Evolutionary conservation across 2,888 invertebrate species (phyloP).

Genomic region (Cephus nigrinus): DNA sequence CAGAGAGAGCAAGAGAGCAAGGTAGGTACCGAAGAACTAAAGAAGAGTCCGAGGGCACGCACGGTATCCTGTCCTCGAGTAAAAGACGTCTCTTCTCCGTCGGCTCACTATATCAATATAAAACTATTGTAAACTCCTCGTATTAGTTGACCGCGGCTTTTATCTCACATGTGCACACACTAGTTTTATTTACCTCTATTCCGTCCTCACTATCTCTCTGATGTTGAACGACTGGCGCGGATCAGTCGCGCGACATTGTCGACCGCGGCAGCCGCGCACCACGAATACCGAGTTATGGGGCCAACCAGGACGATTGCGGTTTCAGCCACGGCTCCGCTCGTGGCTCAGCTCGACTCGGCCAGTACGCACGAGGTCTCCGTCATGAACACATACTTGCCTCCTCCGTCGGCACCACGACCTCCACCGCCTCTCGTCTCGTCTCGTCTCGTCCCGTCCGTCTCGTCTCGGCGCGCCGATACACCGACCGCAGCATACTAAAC

Average conservation of each 20-base stretch:
- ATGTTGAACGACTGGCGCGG: background rate
- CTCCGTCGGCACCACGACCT: conserved; percentile 34
- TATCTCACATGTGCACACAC: background rate
- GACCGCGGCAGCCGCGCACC: conserved; percentile 2
- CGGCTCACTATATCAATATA: background rate
- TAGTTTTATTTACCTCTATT: background rate
- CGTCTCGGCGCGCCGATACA: conserved; percentile 47
- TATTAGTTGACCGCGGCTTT: background rate
- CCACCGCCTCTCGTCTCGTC: conserved; percentile 26
- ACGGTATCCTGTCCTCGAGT: background rate
- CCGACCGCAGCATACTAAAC: conserved; percentile 57
- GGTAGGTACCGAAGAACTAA: background rate
- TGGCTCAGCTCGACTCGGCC: conserved; percentile 41
- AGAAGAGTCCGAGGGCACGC: conserved; percentile 29
- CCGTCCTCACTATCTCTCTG: background rate
- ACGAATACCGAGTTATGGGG: conserved; percentile 5
- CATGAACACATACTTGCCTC: conserved; percentile 42
- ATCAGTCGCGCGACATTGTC: conserved; percentile 29
- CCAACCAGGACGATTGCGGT: conserved; percentile 4
- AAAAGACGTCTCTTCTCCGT: background rate
- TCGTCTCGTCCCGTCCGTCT: conserved; percentile 17
- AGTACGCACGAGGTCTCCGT: conserved; percentile 49
- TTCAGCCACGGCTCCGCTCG: conserved; percentile 26
- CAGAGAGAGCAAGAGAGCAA: background rate
- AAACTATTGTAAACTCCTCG: background rate